Conservation (phyloP, 2,113 vertebrate species). For the Speoplatyrhinus poulsoni region DNA sequence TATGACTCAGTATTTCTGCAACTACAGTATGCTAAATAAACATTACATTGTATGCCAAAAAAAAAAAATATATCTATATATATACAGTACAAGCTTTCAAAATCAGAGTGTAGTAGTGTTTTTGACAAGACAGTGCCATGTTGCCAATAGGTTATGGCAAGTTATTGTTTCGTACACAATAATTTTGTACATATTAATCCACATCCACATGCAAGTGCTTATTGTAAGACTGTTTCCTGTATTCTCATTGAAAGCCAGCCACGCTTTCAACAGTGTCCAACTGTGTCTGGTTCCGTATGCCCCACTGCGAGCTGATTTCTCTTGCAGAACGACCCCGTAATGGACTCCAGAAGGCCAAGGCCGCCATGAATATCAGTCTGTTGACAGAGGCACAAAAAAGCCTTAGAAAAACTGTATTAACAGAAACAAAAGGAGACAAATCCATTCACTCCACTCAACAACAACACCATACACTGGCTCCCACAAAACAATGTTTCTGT, state of each 20-base stretch:
- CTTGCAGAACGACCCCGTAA: slow-evolving; percentile 48
- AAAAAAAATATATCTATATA: too few species aligned
- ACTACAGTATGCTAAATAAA: too few species aligned
- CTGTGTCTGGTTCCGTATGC: slow-evolving; percentile 11
- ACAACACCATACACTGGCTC: slow-evolving; percentile 30
- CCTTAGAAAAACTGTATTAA: slow-evolving; percentile 43
- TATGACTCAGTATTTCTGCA: too few species aligned
- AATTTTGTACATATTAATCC: neutral
- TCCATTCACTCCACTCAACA: slow-evolving; percentile 51
- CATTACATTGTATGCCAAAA: too few species aligned
- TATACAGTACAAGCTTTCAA: too few species aligned
- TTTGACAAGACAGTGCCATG: too few species aligned
- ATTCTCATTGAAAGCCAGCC: slow-evolving; percentile 11
- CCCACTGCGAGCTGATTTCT: slow-evolving; percentile 25
- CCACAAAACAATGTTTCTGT: slow-evolving; percentile 52
- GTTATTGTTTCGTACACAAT: neutral
- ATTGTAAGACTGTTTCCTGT: neutral
- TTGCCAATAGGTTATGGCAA: too few species aligned
- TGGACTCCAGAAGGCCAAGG: slow-evolving; percentile 59
- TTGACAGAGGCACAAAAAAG: slow-evolving; percentile 62
- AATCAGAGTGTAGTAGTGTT: too few species aligned
- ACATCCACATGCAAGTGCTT: slow-evolving; percentile 11
- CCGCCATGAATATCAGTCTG: slow-evolving; percentile 50
- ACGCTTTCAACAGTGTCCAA: slow-evolving; percentile 18
- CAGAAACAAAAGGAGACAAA: slow-evolving; percentile 48